A percentile compares a stretch with the other conserved stretches of the same genome.
phyloP scores from a whole-genome alignment of 2,113 vertebrate genomes.

The Alces alces region DNA sequence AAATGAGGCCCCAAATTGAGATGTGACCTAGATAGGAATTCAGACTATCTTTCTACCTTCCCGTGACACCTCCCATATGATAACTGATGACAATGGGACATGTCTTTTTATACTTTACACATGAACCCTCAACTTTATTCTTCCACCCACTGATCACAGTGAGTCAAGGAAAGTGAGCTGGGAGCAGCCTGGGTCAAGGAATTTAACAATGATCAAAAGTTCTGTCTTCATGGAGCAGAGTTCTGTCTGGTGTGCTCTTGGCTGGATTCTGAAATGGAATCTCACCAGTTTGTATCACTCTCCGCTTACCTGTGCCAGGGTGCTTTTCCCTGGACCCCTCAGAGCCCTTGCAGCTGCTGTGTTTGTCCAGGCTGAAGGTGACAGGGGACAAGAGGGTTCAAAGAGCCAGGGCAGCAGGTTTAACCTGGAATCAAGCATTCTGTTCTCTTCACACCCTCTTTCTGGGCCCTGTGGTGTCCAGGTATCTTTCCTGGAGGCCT shows the following conservation, averaged over 20 bases:
- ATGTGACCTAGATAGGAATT: neutral
- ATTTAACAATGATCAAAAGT: neutral
- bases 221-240: neutral
- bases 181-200: neutral
- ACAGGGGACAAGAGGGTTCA: too few species aligned
- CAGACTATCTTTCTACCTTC: neutral
- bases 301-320: neutral
- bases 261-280: neutral
- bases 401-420: neutral
- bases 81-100: neutral
- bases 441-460: neutral
- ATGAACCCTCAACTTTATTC: neutral
- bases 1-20: neutral
- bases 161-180: neutral
- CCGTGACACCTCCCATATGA: neutral
- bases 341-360: neutral
- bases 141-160: neutral
- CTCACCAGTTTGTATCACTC: rapidly evolving
- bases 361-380: neutral
- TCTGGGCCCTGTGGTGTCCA: too few species aligned
- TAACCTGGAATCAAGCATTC: neutral
- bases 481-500: neutral
- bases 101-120: neutral
- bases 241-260: neutral
- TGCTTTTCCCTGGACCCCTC: neutral